A percentile compares a stretch with the other conserved stretches of the same genome.
Evolutionary conservation across 1,140 invertebrate species (phyloP).

Genomic region (Thaumetopoea pityocampa): DNA sequence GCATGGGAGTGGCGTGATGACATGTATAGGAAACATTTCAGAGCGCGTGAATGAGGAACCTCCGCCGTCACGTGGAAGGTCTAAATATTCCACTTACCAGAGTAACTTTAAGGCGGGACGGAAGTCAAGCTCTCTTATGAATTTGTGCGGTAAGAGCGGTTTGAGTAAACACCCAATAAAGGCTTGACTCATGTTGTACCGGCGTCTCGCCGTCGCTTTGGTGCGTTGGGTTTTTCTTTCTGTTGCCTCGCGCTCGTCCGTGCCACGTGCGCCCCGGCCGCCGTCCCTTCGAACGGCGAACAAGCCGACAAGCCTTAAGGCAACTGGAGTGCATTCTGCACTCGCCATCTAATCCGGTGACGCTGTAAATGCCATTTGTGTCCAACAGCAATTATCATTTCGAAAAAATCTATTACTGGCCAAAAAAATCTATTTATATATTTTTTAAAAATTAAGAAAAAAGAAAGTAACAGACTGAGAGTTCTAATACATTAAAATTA

Average conservation of each 20-base stretch:
- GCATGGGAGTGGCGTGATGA: conserved; percentile 44
- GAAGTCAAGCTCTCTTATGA: conserved; percentile 95
- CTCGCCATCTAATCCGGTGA: too few species aligned
- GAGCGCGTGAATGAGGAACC: conserved; percentile 81
- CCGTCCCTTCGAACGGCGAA: too few species aligned
- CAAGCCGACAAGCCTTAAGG: too few species aligned
- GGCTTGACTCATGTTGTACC: conserved; percentile 55
- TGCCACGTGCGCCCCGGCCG: neutral
- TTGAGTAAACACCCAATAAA: conserved; percentile 49
- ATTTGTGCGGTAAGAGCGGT: conserved; percentile 91
- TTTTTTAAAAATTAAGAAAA: too few species aligned
- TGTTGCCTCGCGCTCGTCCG: conserved; percentile 29
- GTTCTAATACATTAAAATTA: too few species aligned
- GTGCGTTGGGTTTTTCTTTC: conserved; percentile 58
- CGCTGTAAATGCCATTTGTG: too few species aligned
- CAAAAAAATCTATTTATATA: too few species aligned
- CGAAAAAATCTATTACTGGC: too few species aligned
- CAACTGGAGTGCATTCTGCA: too few species aligned
- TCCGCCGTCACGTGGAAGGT: conserved; percentile 85
- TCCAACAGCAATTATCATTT: too few species aligned
- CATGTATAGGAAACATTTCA: conserved; percentile 68
- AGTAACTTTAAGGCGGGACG: conserved; percentile 86
- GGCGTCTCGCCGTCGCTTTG: conserved; percentile 43
- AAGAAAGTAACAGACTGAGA: too few species aligned
- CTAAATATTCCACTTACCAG: conserved; percentile 89